phyloP scores from a whole-genome alignment of 1,140 invertebrate species.

The Amyelois transitella region DNA sequence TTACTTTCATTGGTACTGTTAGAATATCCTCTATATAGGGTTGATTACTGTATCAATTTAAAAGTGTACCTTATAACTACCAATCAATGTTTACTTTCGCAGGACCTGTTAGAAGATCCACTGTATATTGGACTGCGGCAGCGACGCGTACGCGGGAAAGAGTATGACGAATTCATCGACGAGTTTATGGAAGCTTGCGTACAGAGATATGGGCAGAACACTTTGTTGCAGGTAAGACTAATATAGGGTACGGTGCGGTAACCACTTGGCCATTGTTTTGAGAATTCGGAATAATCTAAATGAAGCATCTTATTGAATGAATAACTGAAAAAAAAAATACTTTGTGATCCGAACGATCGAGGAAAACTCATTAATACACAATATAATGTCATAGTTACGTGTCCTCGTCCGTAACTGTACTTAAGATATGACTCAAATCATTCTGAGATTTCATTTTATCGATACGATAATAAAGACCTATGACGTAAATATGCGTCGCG shows the following conservation, averaged over 20 bases:
- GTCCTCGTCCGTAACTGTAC: no score
- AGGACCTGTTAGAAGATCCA: constrained; percentile 92
- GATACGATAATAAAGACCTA: no score
- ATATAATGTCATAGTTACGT: no score
- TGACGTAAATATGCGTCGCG: no score
- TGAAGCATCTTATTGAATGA: no score
- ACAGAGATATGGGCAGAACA: constrained; percentile 91
- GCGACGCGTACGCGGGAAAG: constrained; percentile 86
- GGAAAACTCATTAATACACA: no score
- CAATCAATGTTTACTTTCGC: constrained; percentile 19
- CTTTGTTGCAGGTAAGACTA: constrained; percentile 83
- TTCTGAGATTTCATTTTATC: no score
- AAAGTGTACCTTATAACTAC: neutral
- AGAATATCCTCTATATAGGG: constrained; percentile 96
- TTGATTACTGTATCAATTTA: neutral
- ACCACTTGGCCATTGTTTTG: no score
- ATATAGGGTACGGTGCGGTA: neutral
- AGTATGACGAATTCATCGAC: constrained; percentile 97
- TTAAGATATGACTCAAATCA: no score
- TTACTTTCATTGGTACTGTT: constrained; percentile 79
- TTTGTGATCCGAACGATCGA: no score
- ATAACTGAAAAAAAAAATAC: no score
- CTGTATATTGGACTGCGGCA: constrained; percentile 96
- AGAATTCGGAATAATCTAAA: no score
- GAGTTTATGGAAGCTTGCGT: constrained; percentile 98